These are phyloP conservation scores for Palythoa caribaeorum DNA, from an alignment of 92 coral and sea anemone genomes.

Conservation along the genomic window DNA sequence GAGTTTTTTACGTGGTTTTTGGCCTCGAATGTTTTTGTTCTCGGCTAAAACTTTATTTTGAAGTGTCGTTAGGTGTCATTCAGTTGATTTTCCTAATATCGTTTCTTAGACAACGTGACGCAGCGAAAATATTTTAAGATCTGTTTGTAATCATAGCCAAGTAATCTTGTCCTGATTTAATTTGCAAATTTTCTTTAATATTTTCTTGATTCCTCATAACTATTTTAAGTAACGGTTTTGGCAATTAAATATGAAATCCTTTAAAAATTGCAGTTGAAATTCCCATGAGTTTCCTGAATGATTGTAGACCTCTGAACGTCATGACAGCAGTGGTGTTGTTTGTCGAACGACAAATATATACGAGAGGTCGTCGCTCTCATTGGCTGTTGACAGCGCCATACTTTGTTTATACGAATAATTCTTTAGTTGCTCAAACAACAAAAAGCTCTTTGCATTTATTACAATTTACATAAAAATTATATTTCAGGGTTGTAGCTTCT, in stretches of 20 bases:
- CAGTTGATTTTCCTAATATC: background rate
- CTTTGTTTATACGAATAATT: background rate
- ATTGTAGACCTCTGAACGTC: background rate
- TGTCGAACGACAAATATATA: background rate
- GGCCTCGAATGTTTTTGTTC: too few species aligned
- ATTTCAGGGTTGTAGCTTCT: constrained; percentile 27
- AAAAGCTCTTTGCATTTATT: constrained; percentile 36
- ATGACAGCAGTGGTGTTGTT: too few species aligned
- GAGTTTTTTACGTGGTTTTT: too few species aligned
- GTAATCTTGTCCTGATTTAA: background rate
- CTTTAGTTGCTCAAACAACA: constrained; percentile 10
- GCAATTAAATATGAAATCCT: background rate
- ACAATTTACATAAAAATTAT: constrained; percentile 35
- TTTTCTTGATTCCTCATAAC: background rate
- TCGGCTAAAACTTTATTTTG: too few species aligned
- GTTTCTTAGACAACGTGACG: constrained; percentile 30
- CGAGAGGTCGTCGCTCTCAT: background rate
- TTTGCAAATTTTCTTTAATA: background rate
- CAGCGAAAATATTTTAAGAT: background rate
- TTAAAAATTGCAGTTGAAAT: background rate
- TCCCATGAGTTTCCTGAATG: background rate
- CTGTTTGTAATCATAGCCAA: constrained; percentile 8
- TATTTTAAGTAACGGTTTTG: background rate
- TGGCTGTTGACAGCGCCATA: background rate
- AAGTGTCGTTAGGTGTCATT: background rate